phyloP scores from a whole-genome alignment of 2,113 vertebrate species.

The Pleuronectes platessa region DNA sequence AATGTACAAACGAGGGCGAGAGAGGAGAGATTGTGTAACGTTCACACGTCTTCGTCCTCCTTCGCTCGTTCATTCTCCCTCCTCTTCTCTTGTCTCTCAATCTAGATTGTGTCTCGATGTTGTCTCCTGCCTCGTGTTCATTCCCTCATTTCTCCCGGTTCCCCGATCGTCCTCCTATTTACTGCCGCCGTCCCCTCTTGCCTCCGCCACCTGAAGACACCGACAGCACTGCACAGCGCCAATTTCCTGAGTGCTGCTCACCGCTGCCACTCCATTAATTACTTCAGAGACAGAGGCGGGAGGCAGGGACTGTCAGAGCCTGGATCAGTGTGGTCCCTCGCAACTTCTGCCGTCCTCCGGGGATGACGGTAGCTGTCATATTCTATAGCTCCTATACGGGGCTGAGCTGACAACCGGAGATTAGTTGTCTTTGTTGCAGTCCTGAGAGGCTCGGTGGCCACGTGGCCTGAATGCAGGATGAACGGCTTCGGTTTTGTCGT shows the following conservation, averaged over 20 bases:
- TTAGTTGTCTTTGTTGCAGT: constrained; percentile 50
- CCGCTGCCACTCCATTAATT: constrained; percentile 68
- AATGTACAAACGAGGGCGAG: constrained; percentile 16
- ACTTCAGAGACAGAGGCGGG: constrained; percentile 61
- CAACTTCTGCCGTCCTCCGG: constrained; percentile 35
- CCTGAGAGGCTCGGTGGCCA: constrained; percentile 42
- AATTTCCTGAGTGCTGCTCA: constrained; percentile 74
- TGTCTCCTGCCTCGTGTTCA: constrained; percentile 23
- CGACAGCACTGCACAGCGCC: constrained; percentile 57
- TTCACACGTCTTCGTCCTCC: constrained; percentile 43
- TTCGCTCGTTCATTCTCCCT: constrained; percentile 10
- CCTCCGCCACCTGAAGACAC: constrained; percentile 46
- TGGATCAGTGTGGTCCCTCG: constrained; percentile 52
- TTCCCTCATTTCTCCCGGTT: background rate
- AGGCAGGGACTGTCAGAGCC: constrained; percentile 56
- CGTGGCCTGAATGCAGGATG: constrained; percentile 40
- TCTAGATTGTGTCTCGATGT: constrained; percentile 19
- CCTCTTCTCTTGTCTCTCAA: constrained; percentile 1
- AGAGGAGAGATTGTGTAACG: constrained; percentile 35
- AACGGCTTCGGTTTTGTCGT: constrained; percentile 22
- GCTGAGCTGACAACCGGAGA: constrained; percentile 54
- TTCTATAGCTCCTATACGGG: constrained; percentile 63
- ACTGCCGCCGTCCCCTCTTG: constrained; percentile 25
- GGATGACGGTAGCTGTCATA: constrained; percentile 54
- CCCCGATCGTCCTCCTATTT: background rate